A percentile compares a stretch with the other conserved stretches of the same genome.
Conservation (phyloP, 2,888 invertebrate species). For the Monopis laevigella region DNA sequence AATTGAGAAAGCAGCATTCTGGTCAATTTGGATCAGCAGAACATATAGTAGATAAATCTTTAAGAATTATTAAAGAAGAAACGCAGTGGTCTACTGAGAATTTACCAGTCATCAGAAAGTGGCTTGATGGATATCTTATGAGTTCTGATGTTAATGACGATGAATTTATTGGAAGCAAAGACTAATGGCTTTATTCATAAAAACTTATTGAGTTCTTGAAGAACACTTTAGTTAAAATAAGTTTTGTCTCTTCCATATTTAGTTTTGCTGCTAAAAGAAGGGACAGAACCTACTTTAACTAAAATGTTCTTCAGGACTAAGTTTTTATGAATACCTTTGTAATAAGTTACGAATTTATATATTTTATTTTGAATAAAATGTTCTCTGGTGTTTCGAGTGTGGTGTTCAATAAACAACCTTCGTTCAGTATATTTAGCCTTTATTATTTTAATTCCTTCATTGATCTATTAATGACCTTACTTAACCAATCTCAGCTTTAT, state of each 20-base stretch:
- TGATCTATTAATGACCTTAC: not conserved
- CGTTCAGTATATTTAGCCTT: no score
- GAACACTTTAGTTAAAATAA: no score
- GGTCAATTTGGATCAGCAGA: constrained; percentile 79
- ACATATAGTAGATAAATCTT: constrained; percentile 75
- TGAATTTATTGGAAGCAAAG: constrained; percentile 17
- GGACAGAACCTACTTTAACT: no score
- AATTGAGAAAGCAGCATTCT: constrained; percentile 69
- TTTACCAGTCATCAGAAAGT: constrained; percentile 76
- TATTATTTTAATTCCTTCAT: not conserved
- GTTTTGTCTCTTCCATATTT: no score
- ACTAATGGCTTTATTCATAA: no score
- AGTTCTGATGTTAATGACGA: constrained; percentile 26
- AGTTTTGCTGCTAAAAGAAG: not conserved
- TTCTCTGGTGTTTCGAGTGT: no score
- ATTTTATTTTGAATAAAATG: no score
- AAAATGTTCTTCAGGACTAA: no score
- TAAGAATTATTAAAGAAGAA: constrained; percentile 78
- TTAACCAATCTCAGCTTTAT: constrained; percentile 1
- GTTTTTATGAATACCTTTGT: no score
- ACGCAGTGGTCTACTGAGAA: constrained; percentile 81
- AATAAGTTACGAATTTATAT: no score
- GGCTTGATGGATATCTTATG: constrained; percentile 71
- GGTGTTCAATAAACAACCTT: no score
- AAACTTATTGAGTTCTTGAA: no score